These are phyloP conservation scores for Orcinus orca DNA, from an alignment of 2,113 vertebrate species.

Conservation along the genomic window DNA sequence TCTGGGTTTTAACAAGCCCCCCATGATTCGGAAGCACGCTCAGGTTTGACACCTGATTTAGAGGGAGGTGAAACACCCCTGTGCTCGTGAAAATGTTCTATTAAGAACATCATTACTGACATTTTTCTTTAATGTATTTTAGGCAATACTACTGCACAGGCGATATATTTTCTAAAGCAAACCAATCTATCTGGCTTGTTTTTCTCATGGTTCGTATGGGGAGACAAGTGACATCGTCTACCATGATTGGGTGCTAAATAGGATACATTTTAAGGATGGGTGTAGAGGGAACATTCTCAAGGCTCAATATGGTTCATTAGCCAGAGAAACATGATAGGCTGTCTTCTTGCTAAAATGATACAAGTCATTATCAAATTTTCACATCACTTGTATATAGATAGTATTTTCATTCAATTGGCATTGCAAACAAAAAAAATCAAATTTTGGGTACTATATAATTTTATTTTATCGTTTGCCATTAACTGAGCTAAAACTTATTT, in stretches of 20 bases:
- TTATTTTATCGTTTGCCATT: conserved; percentile 26
- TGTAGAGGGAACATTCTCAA: not conserved
- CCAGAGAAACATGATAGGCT: not conserved
- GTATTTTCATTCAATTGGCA: conserved; percentile 32
- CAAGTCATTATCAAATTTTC: not conserved
- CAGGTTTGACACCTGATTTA: not conserved
- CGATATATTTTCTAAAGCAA: not conserved
- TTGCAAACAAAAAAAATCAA: not conserved
- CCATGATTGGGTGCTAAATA: not conserved
- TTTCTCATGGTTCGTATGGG: not conserved
- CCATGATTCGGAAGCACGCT: not conserved
- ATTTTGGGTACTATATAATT: not conserved
- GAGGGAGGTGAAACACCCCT: not conserved
- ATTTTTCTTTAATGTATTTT: not conserved
- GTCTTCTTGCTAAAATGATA: conserved; percentile 1
- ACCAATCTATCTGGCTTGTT: not conserved
- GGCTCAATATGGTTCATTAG: not conserved
- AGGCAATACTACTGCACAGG: not conserved
- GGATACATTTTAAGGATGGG: not conserved
- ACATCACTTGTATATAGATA: not conserved
- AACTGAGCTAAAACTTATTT: conserved; percentile 35
- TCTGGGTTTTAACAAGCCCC: not conserved
- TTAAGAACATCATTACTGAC: not conserved
- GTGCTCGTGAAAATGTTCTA: not conserved
- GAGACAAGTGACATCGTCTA: not conserved